These are phyloP conservation scores for Trachurus trachurus DNA, from an alignment of 2,797 vertebrate genomes.

Conservation along the genomic window DNA sequence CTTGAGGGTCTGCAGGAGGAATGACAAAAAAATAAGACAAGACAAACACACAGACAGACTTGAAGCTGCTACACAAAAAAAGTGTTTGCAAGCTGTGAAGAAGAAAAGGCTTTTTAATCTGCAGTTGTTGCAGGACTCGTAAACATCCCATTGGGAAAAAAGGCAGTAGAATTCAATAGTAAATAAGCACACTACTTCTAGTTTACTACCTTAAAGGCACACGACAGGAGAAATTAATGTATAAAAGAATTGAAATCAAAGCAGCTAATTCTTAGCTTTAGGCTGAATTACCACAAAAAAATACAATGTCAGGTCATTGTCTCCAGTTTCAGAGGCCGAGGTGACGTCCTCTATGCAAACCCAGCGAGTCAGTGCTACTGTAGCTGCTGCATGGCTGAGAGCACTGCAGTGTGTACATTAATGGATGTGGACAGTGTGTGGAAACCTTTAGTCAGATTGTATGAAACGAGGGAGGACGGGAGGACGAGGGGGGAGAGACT, in stretches of 20 bases:
- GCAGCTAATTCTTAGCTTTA: not conserved
- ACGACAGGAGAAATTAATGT: not conserved
- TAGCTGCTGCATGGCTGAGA: not conserved
- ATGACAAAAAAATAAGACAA: no score
- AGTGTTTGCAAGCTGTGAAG: no score
- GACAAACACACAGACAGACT: no score
- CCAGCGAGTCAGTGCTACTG: not conserved
- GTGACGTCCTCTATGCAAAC: not conserved
- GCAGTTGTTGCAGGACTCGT: not conserved
- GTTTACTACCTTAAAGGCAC: not conserved
- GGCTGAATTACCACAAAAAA: not conserved
- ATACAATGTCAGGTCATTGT: not conserved
- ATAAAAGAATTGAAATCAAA: no score
- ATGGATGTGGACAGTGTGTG: not conserved
- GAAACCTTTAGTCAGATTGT: not conserved
- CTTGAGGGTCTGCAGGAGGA: no score
- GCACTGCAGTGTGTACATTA: not conserved
- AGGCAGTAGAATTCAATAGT: not conserved
- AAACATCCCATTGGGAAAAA: not conserved
- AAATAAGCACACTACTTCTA: no score
- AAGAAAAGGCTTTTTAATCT: not conserved
- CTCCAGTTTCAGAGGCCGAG: not conserved
- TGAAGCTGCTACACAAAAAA: no score
- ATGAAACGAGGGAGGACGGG: not conserved
- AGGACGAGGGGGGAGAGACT: conserved; percentile 6